Evolutionary conservation across 2,113 vertebrate genomes (phyloP), one percentile per base, ranked within the genome.

Genomic region (Rhinogobius similis): DNA sequence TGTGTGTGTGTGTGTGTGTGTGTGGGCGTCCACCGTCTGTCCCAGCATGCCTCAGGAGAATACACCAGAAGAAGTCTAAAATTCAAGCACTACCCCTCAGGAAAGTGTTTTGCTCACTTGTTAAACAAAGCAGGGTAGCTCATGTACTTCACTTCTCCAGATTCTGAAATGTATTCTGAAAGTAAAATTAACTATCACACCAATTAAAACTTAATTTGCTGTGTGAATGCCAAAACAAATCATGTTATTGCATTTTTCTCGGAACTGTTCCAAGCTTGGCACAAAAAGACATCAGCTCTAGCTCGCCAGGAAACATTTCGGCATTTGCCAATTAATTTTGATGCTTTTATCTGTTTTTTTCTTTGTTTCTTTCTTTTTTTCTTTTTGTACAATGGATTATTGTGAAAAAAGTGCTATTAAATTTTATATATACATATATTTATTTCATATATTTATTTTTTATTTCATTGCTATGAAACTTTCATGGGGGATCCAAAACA

Each of bases 151-250:
- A 48, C 70, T 12, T 73, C 70, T 81, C 78, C 1, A 48, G 65
- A 55, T 63, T 41, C 62, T 67, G 48, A 61, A 61, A 10, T 62
- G 61, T 16, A 41, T 61, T 44, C 53, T 20, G 55, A 50, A 62
- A 39, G 46, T 26, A 18, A 36, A 72, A 78, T 76, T 10, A 82
- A 75, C 62, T 4, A 76, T 50, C 48, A 55, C 63, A 56, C 66
- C 59, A 62, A 73, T 81, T 65, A 74, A 62, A 80, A 74, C 61
- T 65, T 81, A 68, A 82, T 81, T 73, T 59, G 52, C 62, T 70
- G 71, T 46, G 50, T 50, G 68, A 82, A 81, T 75, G 66, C 66
- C 63, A 72, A 63, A 75, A 10, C 23, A 64, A 84, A 79, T 61
- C 65, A 58, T 62, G 52, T 26, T 26, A 68, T 29, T 26, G 61